Evolutionary conservation across 2,797 vertebrate species (phyloP).

Genomic region (Sylvilagus floridanus): DNA sequence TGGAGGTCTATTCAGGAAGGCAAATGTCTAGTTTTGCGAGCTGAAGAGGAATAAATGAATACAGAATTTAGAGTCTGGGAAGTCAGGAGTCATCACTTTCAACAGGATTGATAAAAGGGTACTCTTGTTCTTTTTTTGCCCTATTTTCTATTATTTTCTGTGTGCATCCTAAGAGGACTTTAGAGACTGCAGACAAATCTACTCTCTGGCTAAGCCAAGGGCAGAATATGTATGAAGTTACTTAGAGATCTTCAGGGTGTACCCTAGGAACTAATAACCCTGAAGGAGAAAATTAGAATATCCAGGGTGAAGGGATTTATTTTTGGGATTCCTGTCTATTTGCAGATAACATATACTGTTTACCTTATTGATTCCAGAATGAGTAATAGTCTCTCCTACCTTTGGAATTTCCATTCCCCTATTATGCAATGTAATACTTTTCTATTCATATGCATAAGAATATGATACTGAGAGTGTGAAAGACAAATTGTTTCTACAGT

Average conservation of each 20-base stretch:
- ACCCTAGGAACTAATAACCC: not conserved
- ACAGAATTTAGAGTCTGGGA: not conserved
- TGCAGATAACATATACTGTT: constrained; percentile 3
- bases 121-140: constrained; percentile 42
- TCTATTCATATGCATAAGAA: constrained; percentile 22
- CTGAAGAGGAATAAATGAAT: not conserved
- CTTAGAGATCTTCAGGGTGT: not conserved
- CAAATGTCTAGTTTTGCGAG: constrained; percentile 13
- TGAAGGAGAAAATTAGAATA: not conserved
- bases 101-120: not conserved
- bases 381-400: not conserved
- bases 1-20: constrained; percentile 6
- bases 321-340: not conserved
- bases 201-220: not conserved
- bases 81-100: not conserved
- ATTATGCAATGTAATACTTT: not conserved
- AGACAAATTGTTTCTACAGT: constrained; percentile 10
- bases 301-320: not conserved
- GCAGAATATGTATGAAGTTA: not conserved
- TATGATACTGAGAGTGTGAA: not conserved
- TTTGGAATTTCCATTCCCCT: not conserved
- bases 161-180: not conserved
- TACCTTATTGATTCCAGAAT: constrained; percentile 27
- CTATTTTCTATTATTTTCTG: constrained; percentile 53
- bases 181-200: constrained; percentile 13